Evolutionary conservation across 2,113 vertebrate genomes (phyloP), one percentile per base, ranked within the genome.

Genomic region (Ramphastos sulfuratus): DNA sequence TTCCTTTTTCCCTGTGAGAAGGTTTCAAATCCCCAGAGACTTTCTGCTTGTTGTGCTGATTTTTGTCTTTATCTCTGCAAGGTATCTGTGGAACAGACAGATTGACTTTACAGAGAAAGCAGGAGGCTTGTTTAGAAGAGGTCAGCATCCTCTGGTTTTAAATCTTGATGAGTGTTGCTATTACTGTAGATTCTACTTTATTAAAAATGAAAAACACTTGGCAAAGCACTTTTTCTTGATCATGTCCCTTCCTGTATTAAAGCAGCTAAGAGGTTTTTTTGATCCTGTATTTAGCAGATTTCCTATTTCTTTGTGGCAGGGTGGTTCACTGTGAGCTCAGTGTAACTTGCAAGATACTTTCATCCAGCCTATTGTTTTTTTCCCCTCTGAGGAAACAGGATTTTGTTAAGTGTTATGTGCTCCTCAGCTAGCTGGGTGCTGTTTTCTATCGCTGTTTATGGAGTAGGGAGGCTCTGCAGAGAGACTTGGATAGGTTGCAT

Each of bases 171-270:
- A 71, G 79, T 27, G 12, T 63, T 92, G 60, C 61, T 76, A 7
- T 77, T 88, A 52, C 80, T 91, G 35, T 44, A 82, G n/a, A 59
- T 91, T 93, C 70, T 58, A 82, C 50, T 90, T 95, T 94, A 65
- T 93, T 91, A 94, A 93, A 93, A 82, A 85, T 71, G 48, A 89
- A 85, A 46, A 84, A 78, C 65, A 69, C 48, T 54, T 65, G 54
- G 20, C 52, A 80, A 39, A 91, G 35, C 39, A 63, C 35, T 70
- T 80, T 74, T 50, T 66, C 73, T 54, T 15, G 24, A 65, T 71
- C 25, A 6, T 2, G 2, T 71, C 27, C 83, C 31, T 87, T 89
- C 82, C 82, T 85, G 37, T 31, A 27, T n/a, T 85, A 52, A 66
- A 82, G 63, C 39, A 92, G 42, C 64, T 91, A 55, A 89, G 76